Evolutionary conservation across 2,113 vertebrate genomes (phyloP).

Genomic region (Chaetodon auriga): DNA sequence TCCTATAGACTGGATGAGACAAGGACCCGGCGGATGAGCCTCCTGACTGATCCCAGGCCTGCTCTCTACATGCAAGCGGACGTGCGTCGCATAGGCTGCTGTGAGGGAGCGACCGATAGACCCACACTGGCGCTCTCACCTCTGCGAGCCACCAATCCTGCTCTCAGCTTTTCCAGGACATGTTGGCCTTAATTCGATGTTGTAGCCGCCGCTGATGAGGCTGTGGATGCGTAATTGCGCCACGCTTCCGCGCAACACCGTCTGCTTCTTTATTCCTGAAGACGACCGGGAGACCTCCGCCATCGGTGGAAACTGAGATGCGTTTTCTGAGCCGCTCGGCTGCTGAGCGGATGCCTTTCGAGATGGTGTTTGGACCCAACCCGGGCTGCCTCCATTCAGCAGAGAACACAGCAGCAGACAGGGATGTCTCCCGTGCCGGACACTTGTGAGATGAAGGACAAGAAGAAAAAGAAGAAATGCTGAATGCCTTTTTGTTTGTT

Average conservation of each 20-base stretch:
- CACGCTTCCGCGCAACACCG: constrained; percentile 23
- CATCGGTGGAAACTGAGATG: constrained; percentile 54
- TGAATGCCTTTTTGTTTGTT: constrained; percentile 33
- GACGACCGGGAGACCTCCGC: constrained; percentile 46
- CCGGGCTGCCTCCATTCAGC: constrained; percentile 1
- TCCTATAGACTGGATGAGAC: constrained; percentile 19
- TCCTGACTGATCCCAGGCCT: constrained; percentile 64
- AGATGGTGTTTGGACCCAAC: constrained; percentile 19
- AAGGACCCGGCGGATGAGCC: constrained; percentile 2
- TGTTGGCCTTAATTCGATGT: neutral
- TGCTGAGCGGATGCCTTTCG: constrained; percentile 24
- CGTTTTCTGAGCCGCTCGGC: constrained; percentile 33
- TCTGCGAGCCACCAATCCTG: constrained; percentile 20
- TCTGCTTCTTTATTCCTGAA: constrained; percentile 24
- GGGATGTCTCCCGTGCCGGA: constrained; percentile 12
- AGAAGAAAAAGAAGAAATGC: constrained; percentile 63
- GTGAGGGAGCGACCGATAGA: constrained; percentile 1
- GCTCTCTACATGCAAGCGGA: constrained; percentile 39
- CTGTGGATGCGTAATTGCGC: constrained; percentile 45
- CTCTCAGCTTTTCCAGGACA: constrained; percentile 1
- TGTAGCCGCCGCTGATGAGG: neutral
- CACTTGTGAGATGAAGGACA: constrained; percentile 73
- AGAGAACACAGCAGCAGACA: neutral
- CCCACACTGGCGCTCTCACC: constrained; percentile 21
- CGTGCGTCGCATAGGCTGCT: constrained; percentile 52